A percentile compares a stretch with the other conserved stretches of the same genome.
phyloP scores from a whole-genome alignment of 2,888 invertebrate species.

The Sthenelais limicola region DNA sequence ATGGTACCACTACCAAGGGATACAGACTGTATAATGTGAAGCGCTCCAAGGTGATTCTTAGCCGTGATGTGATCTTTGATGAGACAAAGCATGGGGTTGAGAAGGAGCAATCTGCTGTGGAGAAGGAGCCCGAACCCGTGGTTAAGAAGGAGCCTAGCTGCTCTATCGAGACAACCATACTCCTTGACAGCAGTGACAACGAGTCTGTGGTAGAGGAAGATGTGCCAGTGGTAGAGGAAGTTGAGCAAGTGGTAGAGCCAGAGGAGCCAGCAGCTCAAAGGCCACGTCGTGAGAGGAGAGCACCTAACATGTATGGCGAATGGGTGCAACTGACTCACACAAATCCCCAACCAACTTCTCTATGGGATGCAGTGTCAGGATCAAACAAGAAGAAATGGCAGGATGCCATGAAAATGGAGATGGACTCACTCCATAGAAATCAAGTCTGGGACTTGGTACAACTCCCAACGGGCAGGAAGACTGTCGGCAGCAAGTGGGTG shows the following conservation, averaged over 20 bases:
- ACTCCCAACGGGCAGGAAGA: slow-evolving; percentile 45
- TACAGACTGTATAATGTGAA: slow-evolving; percentile 42
- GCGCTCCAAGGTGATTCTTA: slow-evolving; percentile 27
- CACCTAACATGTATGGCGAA: slow-evolving; percentile 28
- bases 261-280: too few species aligned
- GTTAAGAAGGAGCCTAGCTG: neutral
- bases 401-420: slow-evolving; percentile 26
- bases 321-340: slow-evolving; percentile 18
- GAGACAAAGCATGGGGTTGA: slow-evolving; percentile 41
- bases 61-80: slow-evolving; percentile 49
- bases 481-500: slow-evolving; percentile 55
- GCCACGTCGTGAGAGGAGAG: neutral
- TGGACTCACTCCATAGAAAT: slow-evolving; percentile 46
- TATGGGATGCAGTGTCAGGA: slow-evolving; percentile 10
- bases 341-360: slow-evolving; percentile 18
- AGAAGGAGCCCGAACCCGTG: too few species aligned
- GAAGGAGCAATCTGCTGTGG: too few species aligned
- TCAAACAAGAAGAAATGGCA: slow-evolving; percentile 15
- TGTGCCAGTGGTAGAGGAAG: neutral
- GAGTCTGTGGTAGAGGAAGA: slow-evolving; percentile 18
- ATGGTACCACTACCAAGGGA: slow-evolving; percentile 41
- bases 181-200: slow-evolving; percentile 6
- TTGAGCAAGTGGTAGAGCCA: too few species aligned
- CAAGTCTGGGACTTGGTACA: slow-evolving; percentile 51
- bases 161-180: neutral